Base-by-base conservation (phyloP, 2,888 invertebrate species). In the Dolomedes plantarius region DNA sequence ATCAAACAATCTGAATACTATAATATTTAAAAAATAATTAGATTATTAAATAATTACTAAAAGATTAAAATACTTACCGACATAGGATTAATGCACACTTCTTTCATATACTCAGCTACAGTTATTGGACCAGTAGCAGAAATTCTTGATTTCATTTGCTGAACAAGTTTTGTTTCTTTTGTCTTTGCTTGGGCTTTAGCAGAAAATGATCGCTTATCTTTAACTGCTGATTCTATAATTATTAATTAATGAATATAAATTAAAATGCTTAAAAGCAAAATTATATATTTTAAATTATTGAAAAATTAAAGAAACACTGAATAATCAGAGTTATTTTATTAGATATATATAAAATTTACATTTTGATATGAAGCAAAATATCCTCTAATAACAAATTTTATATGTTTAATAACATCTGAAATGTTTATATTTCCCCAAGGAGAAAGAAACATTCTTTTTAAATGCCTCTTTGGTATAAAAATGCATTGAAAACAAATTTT, bases 91-190 rank as follows among this genome's bases (percentile, higher is more conserved):
- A 95, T 96, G 27, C 97, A 93, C 28, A 97, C 95, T 91, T 97
- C 95, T 90, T 95, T 95, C 99, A 99, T 99, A 90, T 98, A 99
- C 89, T 98, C 97, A 1, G 98, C 96, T 0, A 99, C 94, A 3
- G 97, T 95, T 23, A 99, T 93, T 0, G 99, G 98, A 0, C 99
- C 99, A 29, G 86, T 76, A 19, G 82, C 72, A 1, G 75, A 73
- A 62, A 88, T 79, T 73, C 88, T 78, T 1, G 71, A 36, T 73
- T 83, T 86, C 72, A 88, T 73, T 62, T 82, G 82, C 5, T 88
- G 86, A 9, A 88, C 74, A 27, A 88, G 68, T n/a, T 88, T 88
- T 19, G 88, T 88, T 69, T 88, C 88, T 71, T 82, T 88, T 46
- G 88, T 81, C 68, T 88, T 88, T n/a, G 74, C 32, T 46, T 85